phyloP scores from a whole-genome alignment of 2,888 invertebrate species.

The Stenichneumon culpator region DNA sequence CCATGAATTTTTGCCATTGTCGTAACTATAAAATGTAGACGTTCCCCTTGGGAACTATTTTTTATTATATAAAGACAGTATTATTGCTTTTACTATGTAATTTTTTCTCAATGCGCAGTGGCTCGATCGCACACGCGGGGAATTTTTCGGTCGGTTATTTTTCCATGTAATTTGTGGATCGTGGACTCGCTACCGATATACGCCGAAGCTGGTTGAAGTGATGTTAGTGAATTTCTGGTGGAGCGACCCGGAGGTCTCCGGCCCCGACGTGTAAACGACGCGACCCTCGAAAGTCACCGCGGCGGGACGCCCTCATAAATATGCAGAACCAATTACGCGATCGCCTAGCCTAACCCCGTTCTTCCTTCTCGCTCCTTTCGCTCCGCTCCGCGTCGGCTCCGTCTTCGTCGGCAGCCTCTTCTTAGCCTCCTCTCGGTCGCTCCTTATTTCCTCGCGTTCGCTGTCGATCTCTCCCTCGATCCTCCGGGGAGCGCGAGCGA shows the following conservation, averaged over 20 bases:
- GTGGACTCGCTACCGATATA: not conserved
- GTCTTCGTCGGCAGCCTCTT: constrained; percentile 12
- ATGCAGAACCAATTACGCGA: constrained; percentile 82
- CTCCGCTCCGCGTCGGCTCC: constrained; percentile 28
- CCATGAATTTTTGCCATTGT: too few relatives aligned
- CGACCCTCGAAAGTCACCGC: constrained; percentile 59
- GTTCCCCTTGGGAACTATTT: too few relatives aligned
- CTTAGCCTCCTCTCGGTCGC: constrained; percentile 29
- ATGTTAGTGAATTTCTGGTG: constrained; percentile 8
- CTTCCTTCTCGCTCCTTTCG: constrained; percentile 39
- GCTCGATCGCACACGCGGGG: too few relatives aligned
- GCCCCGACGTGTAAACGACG: constrained; percentile 72
- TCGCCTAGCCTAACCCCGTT: constrained; percentile 50
- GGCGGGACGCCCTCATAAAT: constrained; percentile 80
- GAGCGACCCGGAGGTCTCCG: constrained; percentile 41
- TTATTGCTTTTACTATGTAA: too few relatives aligned
- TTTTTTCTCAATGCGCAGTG: too few relatives aligned
- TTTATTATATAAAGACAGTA: too few relatives aligned
- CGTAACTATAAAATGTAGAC: too few relatives aligned
- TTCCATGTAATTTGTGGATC: not conserved
- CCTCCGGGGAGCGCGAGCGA: constrained; percentile 54
- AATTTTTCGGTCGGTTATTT: not conserved
- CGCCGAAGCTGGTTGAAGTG: not conserved
- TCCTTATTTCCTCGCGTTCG: constrained; percentile 62
- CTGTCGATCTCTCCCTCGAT: constrained; percentile 51